Percentiles rank a stretch among this genome's conserved stretches.
These are phyloP conservation scores for Noctua fimbriata DNA, from an alignment of 2,888 invertebrate species.

Conservation along the genomic window DNA sequence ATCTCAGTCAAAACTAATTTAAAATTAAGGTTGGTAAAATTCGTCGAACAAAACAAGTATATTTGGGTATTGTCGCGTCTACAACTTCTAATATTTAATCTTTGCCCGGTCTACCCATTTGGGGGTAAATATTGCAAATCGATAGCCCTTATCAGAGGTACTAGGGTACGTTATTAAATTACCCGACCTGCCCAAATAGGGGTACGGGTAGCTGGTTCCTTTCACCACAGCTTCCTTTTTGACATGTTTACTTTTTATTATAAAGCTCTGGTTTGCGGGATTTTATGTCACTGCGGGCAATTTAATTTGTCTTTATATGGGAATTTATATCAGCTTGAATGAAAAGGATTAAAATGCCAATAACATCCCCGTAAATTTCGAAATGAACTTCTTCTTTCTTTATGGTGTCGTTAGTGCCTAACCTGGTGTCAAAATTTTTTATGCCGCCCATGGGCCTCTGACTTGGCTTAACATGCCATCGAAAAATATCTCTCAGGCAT, in stretches of 20 bases:
- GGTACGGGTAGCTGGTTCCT: constrained; percentile 62
- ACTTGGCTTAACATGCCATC: too few relatives aligned
- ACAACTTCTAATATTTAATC: constrained; percentile 58
- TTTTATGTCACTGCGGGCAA: not conserved
- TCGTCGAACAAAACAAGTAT: not conserved
- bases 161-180: constrained; percentile 81
- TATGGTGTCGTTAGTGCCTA: too few relatives aligned
- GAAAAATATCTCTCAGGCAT: too few relatives aligned
- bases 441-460: too few relatives aligned
- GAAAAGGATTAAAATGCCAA: not conserved
- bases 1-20: not conserved
- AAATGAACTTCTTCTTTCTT: too few relatives aligned
- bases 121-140: constrained; percentile 83
- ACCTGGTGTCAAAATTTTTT: too few relatives aligned
- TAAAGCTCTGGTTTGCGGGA: constrained; percentile 3
- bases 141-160: constrained; percentile 79
- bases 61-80: constrained; percentile 29
- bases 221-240: constrained; percentile 44
- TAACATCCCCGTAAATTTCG: not conserved
- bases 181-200: constrained; percentile 72
- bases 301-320: not conserved
- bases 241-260: constrained; percentile 49
- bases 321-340: too few relatives aligned
- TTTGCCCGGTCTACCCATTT: constrained; percentile 66
- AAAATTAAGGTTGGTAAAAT: not conserved